Base-by-base conservation (phyloP, 2,888 invertebrate species). In the Spilarctia lutea region DNA sequence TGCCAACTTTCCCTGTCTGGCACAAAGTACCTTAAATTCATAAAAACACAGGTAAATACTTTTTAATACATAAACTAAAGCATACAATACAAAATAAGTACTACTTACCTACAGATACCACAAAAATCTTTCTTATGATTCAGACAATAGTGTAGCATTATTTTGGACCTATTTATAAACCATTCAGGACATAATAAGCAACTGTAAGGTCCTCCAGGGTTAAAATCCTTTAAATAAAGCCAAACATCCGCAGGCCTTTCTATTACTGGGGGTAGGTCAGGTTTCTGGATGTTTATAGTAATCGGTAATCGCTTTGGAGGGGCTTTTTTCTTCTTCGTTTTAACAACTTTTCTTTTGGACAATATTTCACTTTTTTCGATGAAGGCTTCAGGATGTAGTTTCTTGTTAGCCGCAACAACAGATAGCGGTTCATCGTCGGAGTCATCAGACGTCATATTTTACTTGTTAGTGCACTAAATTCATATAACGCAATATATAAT, bases 71-170 rank as follows among this genome's bases (percentile, higher is more conserved):
- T 65, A 33, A 20, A 65, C 20, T 13, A 66, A 24, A 66, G 11
- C 30, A 56, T 16, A 35, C 56, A 18, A 8, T 13, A 39, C 16
- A 42, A 42, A 63, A 39, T 30, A 27, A 27, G 30, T 10, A 30
- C 18, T 30, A 67, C 89, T 87, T 80, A 95, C 96, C 95, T 93
- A 88, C 96, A 96, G 75, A 96, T 96, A 16, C 96, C 96, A 87
- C 96, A 96, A 81, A 92, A 96, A 79, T 95, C 95, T 83, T 96
- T 96, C 76, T 93, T 94, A 75, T 96, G 96, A 81, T 96, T 95
- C n/a, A 96, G 83, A n/a, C 95, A 89, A 83, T 96, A 96, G 77
- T 96, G 96, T 60, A 96, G 84, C 13, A 96, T 89, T 72, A 96
- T 90, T 90, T 96, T 96, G 1, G 93, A 86, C 74, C 92, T 91